Percentiles rank a stretch among this genome's conserved stretches.
Conservation (phyloP, 2,113 vertebrate species). For the Callipepla squamata region DNA sequence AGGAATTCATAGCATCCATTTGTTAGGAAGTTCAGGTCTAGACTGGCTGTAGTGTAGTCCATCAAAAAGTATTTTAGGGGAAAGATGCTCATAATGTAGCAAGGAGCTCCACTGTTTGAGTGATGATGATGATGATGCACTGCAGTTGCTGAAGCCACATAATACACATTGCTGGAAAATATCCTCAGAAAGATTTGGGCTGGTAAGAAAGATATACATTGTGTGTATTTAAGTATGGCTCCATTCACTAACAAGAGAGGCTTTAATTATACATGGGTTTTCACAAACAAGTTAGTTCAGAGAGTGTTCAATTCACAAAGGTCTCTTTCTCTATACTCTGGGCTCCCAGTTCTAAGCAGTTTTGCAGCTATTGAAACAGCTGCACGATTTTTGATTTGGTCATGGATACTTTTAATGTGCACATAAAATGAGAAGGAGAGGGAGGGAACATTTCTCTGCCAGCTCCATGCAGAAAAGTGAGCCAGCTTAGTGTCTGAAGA, state of each 20-base stretch:
- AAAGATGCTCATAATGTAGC: conserved; percentile 55
- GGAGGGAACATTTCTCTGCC: conserved; percentile 58
- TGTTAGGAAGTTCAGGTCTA: conserved; percentile 58
- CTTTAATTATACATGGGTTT: conserved; percentile 78
- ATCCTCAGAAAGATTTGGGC: conserved; percentile 39
- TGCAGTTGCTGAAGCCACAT: conserved; percentile 55
- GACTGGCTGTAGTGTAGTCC: conserved; percentile 34
- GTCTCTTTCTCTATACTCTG: conserved; percentile 70
- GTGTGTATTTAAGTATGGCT: conserved; percentile 67
- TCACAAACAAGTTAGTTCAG: conserved; percentile 76
- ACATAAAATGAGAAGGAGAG: conserved; percentile 68
- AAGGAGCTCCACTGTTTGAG: conserved; percentile 58
- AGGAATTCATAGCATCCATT: conserved; percentile 60
- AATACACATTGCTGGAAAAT: conserved; percentile 51
- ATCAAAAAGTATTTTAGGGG: conserved; percentile 66
- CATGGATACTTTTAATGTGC: conserved; percentile 76
- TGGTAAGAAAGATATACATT: conserved; percentile 72
- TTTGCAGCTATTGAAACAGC: conserved; percentile 76
- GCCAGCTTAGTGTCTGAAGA: conserved; percentile 56
- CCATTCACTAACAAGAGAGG: conserved; percentile 66
- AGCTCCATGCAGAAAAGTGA: conserved; percentile 22
- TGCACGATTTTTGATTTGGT: conserved; percentile 76
- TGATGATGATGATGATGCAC: conserved; percentile 62
- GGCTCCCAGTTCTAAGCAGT: conserved; percentile 67
- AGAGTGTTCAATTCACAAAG: conserved; percentile 73